Conservation (phyloP, 2,888 invertebrate species). For the Psylliodes chrysocephalus region DNA sequence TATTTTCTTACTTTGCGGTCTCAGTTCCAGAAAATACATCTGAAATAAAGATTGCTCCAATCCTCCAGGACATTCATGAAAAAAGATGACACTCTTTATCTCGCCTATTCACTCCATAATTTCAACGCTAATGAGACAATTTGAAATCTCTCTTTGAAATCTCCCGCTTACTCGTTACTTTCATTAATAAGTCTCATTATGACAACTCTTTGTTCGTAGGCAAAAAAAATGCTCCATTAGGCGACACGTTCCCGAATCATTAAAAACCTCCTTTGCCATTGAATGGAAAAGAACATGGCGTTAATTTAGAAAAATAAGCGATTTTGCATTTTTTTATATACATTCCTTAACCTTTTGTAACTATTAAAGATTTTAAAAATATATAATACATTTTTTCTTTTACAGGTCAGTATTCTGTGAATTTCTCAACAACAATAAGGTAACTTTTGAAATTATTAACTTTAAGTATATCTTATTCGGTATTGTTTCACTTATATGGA, state of each 20-base stretch:
- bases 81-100: slow-evolving; percentile 19
- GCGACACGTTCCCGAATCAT: slow-evolving; percentile 24
- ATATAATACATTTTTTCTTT: neutral
- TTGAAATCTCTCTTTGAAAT: slow-evolving; percentile 37
- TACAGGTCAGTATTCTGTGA: neutral
- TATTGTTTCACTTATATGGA: too few species aligned
- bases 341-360: neutral
- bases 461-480: too few species aligned
- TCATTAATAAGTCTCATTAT: slow-evolving; percentile 35
- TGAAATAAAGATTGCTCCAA: slow-evolving; percentile 5
- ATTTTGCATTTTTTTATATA: neutral
- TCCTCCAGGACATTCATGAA: slow-evolving; percentile 9
- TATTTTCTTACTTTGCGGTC: slow-evolving; percentile 11
- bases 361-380: neutral
- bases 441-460: neutral
- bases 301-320: slow-evolving; percentile 9
- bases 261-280: slow-evolving; percentile 18
- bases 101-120: slow-evolving; percentile 45
- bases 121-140: slow-evolving; percentile 48
- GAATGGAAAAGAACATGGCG: slow-evolving; percentile 9
- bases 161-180: slow-evolving; percentile 34
- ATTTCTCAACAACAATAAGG: neutral
- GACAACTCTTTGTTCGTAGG: slow-evolving; percentile 28
- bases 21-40: neutral
- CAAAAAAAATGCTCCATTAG: slow-evolving; percentile 27